phyloP scores from a whole-genome alignment of 1,140 invertebrate genomes.

The Elysia chlorotica region DNA sequence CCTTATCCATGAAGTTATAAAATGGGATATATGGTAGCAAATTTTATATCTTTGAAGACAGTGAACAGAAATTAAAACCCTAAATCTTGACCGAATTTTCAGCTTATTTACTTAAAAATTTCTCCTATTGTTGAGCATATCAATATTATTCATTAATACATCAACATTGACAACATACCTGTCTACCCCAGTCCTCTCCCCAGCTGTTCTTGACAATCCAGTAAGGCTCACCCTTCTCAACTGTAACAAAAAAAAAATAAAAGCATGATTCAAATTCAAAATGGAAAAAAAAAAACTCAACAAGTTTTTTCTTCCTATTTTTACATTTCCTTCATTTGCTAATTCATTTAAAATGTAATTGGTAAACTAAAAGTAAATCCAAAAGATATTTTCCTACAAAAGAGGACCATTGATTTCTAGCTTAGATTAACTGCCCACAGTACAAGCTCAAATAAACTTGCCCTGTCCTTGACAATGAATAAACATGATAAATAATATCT shows the following conservation, averaged over 20 bases:
- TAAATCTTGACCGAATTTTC: not conserved
- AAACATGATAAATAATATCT: too few species aligned
- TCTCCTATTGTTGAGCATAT: too few species aligned
- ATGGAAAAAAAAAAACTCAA: too few species aligned
- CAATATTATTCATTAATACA: too few species aligned
- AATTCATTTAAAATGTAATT: not conserved
- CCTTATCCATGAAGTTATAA: not conserved
- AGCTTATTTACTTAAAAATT: not conserved
- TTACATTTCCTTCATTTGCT: not conserved
- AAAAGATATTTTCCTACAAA: not conserved
- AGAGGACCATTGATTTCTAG: too few species aligned
- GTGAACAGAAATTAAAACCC: not conserved
- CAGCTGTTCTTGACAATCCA: constrained; percentile 87
- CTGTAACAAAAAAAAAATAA: constrained; percentile 24
- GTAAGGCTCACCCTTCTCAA: constrained; percentile 82
- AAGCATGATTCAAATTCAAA: not conserved
- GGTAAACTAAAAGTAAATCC: not conserved
- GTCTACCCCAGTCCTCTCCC: constrained; percentile 77
- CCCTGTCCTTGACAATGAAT: too few species aligned
- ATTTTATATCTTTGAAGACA: not conserved
- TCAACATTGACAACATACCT: constrained; percentile 65
- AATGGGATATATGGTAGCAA: not conserved
- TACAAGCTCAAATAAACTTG: too few species aligned
- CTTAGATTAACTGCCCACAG: too few species aligned
- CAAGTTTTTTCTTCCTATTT: too few species aligned